Evolutionary conservation across 2,113 vertebrate genomes (phyloP), one percentile per base, ranked within the genome.

Genomic region (Aix galericulata): DNA sequence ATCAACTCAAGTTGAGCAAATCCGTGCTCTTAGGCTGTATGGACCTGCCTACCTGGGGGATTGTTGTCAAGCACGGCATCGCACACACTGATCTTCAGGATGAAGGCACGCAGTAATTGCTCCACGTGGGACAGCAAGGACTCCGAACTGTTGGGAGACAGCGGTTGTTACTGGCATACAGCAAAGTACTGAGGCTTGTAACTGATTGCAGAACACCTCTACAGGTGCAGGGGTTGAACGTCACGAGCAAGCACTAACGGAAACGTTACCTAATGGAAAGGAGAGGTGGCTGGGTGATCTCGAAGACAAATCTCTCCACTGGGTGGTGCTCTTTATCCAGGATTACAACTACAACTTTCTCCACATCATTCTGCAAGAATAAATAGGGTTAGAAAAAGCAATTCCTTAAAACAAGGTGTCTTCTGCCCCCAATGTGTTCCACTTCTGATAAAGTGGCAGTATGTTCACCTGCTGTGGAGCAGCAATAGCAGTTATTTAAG

Each of bases 251-350:
- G 20, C 27, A 68, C 38, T 4, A 18, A 15, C 7, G 15, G 36
- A 34, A 81, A 29, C 7, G 40, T 96, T 88, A 99, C 99, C 99
- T 99, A 93, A 99, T 99, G 13, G 99, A 99, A 32, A 99, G 98
- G 34, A 99, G 94, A 3, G 99, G 98, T 2, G 99, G 99, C 86
- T 99, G 99, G 7, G 98, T 99, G 90, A 99, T 99, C 97, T 99
- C 99, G 89, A 99, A 99, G 76, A 99, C 99, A 79, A 99, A 99
- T 98, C 99, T 99, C 97, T 99, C 99, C 82, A 99, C 99, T 17
- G 99, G 99, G 93, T 99, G 99, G 97, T 99, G 99, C 96, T 99
- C 99, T 98, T 99, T 99, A 95, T 99, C 99, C 98, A 99, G 98
- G 94, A 99, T 99, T 48, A 99, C 99, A 60, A 99, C 98, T 22